Evolutionary conservation across 2,797 vertebrate species (phyloP).

Genomic region (Typhlichthys subterraneus): DNA sequence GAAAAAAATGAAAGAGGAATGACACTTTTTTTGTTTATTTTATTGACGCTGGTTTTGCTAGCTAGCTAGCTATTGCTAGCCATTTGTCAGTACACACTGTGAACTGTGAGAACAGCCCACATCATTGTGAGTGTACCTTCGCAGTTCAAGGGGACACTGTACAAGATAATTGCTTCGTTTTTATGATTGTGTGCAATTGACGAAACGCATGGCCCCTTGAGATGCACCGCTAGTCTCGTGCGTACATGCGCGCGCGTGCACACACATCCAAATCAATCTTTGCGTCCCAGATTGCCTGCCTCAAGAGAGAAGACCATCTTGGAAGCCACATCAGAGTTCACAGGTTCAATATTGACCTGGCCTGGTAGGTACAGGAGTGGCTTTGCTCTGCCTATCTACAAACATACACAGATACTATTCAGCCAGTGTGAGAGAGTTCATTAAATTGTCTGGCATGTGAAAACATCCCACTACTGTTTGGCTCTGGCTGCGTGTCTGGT

Average conservation of each 20-base stretch:
- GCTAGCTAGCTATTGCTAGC: too few relatives aligned
- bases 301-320: conserved; percentile 41
- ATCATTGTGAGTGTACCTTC: too few relatives aligned
- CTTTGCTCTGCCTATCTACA: not conserved
- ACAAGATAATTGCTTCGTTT: conserved; percentile 12
- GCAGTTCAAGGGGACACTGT: not conserved
- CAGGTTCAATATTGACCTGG: conserved; percentile 51
- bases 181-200: not conserved
- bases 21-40: too few relatives aligned
- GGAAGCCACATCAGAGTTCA: conserved; percentile 43
- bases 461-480: too few relatives aligned
- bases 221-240: not conserved
- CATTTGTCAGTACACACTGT: not conserved
- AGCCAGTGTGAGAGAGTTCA: too few relatives aligned
- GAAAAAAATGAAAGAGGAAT: too few relatives aligned
- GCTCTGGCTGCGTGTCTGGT: too few relatives aligned
- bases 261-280: conserved; percentile 40
- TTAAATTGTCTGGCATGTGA: too few relatives aligned
- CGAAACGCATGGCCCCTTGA: not conserved
- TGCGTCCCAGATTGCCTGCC: conserved; percentile 28
- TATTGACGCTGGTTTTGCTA: too few relatives aligned
- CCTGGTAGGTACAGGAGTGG: conserved; percentile 4
- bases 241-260: conserved; percentile 3
- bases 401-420: not conserved
- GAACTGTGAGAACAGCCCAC: not conserved